Base-by-base conservation (phyloP, 1,140 invertebrate species). In the Apis mellifera region DNA sequence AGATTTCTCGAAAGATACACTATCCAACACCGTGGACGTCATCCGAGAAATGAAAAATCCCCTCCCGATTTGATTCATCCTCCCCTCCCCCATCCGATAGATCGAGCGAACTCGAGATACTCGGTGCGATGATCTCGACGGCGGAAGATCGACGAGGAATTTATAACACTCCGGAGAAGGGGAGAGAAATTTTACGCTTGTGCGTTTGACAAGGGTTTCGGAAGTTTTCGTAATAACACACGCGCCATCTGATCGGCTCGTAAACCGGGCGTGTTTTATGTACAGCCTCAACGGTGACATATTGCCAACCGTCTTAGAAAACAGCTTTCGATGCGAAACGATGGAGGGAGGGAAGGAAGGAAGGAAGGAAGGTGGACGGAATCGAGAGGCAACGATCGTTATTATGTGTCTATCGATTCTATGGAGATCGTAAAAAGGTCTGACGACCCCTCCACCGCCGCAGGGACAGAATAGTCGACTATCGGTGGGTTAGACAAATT, bases 191-290 rank as follows among this genome's bases (percentile, higher is more conserved):
- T 82, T 81, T 23, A 72, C 13, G 21, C 17, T 26, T 78, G 2
- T 19, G 9, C 48, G 52, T 32, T 32, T 9, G 50, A 21, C 15
- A 74, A 21, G 32, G n/a, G 9, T 23, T 57, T 50, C 21, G 9
- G 15, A 50, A 70, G 19, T 26, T 48, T 65, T 12, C 42, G 62
- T 68, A 71, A 78, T 77, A 70, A 78, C 70, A 77, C 65, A 8
- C 75, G 66, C 75, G 75, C 32, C 68, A 77, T 82, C 60, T 82
- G 79, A 84, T 72, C 66, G 55, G 59, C 79, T 84, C 79, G 79
- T 82, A 84, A 84, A 82, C 50, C 73, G 3, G 57, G 2, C 55
- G 65, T 74, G n/a, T 77, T 74, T 82, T 84, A 71, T 70, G 55
- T 81, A 68, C 54, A 84, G 11, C 42, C n/a, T n/a, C 26, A 50